Evolutionary conservation across 2,113 vertebrate genomes (phyloP).

Genomic region (Amphiprion percula): DNA sequence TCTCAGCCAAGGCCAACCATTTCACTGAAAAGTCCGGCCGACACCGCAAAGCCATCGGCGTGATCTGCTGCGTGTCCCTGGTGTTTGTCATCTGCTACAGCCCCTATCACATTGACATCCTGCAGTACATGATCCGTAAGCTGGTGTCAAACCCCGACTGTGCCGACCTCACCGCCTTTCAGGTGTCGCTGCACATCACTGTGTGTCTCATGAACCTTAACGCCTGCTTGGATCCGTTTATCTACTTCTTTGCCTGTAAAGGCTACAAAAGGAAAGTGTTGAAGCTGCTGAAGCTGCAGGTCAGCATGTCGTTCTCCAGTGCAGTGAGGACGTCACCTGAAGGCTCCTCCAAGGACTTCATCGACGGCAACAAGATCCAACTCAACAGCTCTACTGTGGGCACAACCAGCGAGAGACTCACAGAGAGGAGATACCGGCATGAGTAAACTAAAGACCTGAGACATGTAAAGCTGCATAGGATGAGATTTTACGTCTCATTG

Average conservation of each 20-base stretch:
- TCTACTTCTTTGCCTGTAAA: conserved; percentile 98
- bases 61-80: conserved; percentile 93
- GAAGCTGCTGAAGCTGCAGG: conserved; percentile 90
- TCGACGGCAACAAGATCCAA: conserved; percentile 76
- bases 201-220: conserved; percentile 98
- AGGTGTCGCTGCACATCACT: conserved; percentile 93
- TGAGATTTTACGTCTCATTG: conserved; percentile 1
- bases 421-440: conserved; percentile 30
- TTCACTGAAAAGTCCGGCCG: conserved; percentile 92
- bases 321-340: conserved; percentile 89
- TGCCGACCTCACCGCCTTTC: conserved; percentile 86
- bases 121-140: conserved; percentile 96
- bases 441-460: conserved; percentile 8
- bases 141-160: conserved; percentile 83
- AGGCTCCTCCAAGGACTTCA: conserved; percentile 87
- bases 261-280: conserved; percentile 95
- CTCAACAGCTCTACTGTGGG: conserved; percentile 46
- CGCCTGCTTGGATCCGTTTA: conserved; percentile 95
- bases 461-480: neutral
- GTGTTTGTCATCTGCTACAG: conserved; percentile 95
- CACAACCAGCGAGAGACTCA: conserved; percentile 34
- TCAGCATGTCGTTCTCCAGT: conserved; percentile 93
- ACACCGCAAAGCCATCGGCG: conserved; percentile 94
- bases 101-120: conserved; percentile 92
- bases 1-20: conserved; percentile 90